A percentile compares a stretch with the other conserved stretches of the same genome.
Conservation (phyloP, 1,140 invertebrate genomes). For the Cyphomyrmex costatus region DNA sequence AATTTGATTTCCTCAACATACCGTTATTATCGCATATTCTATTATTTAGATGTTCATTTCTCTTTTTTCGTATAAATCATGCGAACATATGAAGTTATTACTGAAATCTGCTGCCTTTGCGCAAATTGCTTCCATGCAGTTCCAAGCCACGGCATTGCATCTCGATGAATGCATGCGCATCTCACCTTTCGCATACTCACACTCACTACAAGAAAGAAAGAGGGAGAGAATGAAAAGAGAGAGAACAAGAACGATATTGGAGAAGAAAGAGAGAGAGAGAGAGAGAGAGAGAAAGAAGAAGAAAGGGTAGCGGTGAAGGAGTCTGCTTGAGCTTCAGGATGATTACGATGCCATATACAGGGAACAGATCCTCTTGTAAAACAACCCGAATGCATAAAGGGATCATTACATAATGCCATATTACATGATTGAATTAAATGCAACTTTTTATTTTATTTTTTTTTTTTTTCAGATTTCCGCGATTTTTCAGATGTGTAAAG, state of each 20-base stretch:
- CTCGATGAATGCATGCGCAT: conserved; percentile 78
- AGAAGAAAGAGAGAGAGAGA: neutral
- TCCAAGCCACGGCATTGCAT: conserved; percentile 71
- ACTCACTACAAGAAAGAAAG: conserved; percentile 67
- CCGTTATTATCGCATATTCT: neutral
- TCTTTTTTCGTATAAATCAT: neutral
- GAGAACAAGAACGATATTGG: conserved; percentile 24
- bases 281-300: neutral
- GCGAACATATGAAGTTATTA: conserved; percentile 23
- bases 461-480: neutral
- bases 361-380: conserved; percentile 4
- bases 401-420: neutral
- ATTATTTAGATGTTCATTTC: neutral
- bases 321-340: conserved; percentile 25
- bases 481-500: neutral
- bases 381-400: neutral
- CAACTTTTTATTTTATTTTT: neutral
- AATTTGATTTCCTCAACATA: neutral
- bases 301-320: neutral
- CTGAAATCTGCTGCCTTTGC: conserved; percentile 3
- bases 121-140: conserved; percentile 73
- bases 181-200: conserved; percentile 75
- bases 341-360: conserved; percentile 16
- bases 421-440: neutral
- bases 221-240: conserved; percentile 21